These are phyloP conservation scores for Gallinago stenura DNA, from an alignment of 2,797 vertebrate species.

Conservation along the genomic window DNA sequence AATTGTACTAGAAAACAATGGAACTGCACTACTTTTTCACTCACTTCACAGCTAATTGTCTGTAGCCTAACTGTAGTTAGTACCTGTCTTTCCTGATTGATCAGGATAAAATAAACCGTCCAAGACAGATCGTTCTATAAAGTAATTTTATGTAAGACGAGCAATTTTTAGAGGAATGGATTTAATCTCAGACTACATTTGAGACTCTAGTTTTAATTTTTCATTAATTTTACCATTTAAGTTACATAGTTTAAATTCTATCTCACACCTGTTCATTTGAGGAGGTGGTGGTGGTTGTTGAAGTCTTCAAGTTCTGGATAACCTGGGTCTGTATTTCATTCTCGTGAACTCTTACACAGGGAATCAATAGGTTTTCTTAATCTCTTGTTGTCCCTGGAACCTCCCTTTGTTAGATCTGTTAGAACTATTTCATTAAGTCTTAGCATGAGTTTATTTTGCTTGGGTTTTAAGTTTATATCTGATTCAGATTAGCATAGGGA, in stretches of 20 bases:
- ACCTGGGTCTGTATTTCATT: neutral
- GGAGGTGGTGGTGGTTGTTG: neutral
- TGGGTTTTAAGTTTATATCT: neutral
- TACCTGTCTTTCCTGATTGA: neutral
- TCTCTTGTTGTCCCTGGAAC: accelerated
- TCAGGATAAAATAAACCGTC: neutral
- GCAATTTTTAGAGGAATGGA: neutral
- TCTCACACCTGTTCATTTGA: neutral
- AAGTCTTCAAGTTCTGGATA: neutral
- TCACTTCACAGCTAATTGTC: neutral
- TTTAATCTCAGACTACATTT: neutral
- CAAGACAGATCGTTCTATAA: neutral
- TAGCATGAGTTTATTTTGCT: neutral
- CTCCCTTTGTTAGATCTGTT: neutral
- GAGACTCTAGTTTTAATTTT: neutral
- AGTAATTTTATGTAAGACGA: neutral
- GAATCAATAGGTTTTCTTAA: neutral
- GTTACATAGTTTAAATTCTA: neutral
- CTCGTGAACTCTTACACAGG: neutral
- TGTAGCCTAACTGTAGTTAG: neutral
- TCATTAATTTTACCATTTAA: too few species aligned
- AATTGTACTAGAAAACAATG: neutral
- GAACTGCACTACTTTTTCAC: neutral
- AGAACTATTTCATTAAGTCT: neutral
- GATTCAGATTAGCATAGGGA: neutral